Evolutionary conservation across 2,797 vertebrate genomes (phyloP).

Genomic region (Karalla daura): DNA sequence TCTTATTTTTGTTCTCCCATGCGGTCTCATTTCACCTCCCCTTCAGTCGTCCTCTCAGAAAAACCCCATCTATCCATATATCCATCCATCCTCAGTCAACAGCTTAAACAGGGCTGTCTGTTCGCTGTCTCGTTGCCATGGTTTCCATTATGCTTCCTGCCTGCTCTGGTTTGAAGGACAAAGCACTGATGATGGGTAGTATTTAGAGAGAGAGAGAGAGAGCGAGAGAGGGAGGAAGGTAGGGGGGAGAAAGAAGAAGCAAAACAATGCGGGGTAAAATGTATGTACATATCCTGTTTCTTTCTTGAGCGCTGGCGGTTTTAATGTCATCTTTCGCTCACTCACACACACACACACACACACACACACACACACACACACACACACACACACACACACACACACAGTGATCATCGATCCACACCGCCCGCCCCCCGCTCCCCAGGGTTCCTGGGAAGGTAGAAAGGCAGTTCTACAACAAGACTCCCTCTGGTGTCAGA

Average conservation of each 20-base stretch:
- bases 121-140: conserved; percentile 77
- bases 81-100: conserved; percentile 41
- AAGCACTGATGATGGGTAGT: conserved; percentile 62
- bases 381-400: conserved; percentile 9
- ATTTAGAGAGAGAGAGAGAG: conserved; percentile 29
- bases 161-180: conserved; percentile 79
- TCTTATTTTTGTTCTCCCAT: conserved; percentile 31
- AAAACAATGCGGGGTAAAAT: neutral
- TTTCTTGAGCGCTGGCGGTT: conserved; percentile 6
- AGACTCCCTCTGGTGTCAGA: conserved; percentile 37
- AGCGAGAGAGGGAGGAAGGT: conserved; percentile 15
- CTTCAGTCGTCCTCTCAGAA: conserved; percentile 50
- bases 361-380: conserved; percentile 13
- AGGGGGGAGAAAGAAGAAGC: conserved; percentile 16
- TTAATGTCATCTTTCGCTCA: conserved; percentile 7
- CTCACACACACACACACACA: conserved; percentile 21
- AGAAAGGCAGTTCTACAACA: conserved; percentile 46
- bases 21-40: conserved; percentile 33
- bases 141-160: conserved; percentile 77
- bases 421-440: too few species aligned
- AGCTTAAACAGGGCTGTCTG: conserved; percentile 56
- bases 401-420: conserved; percentile 36
- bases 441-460: conserved; percentile 16
- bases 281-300: neutral
- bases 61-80: conserved; percentile 33